Conservation (phyloP, 2,888 invertebrate genomes). For the Microctonus hyperodae region DNA sequence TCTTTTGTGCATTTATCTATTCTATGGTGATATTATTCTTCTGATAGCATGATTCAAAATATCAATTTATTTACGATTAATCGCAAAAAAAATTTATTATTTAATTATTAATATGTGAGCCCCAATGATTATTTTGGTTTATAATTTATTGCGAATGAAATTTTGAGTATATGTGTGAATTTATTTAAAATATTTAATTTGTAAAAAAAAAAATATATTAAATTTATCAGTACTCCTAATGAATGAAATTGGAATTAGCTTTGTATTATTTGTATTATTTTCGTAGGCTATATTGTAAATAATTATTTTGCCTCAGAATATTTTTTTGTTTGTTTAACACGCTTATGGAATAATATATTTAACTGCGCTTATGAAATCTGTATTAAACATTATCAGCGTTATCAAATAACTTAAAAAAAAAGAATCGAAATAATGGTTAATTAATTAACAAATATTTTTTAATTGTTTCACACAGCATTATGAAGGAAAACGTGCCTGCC, state of each 20-base stretch:
- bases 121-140: too few relatives aligned
- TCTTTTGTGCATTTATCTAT: neutral
- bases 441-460: conserved; percentile 22
- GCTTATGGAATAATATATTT: neutral
- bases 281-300: neutral
- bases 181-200: neutral
- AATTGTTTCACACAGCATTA: conserved; percentile 42
- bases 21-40: neutral
- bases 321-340: conserved; percentile 27
- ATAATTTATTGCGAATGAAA: too few relatives aligned
- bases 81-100: neutral
- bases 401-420: conserved; percentile 8
- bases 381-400: neutral
- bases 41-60: neutral
- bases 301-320: neutral
- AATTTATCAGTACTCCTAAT: neutral
- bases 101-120: neutral
- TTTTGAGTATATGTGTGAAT: neutral
- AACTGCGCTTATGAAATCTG: conserved; percentile 23
- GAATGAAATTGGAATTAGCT: too few relatives aligned
- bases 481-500: conserved; percentile 44
- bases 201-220: neutral
- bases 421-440: neutral
- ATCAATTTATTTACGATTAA: neutral
- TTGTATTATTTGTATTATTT: neutral